phyloP scores from a whole-genome alignment of 2,113 vertebrate species.

The Antechinus flavipes region DNA sequence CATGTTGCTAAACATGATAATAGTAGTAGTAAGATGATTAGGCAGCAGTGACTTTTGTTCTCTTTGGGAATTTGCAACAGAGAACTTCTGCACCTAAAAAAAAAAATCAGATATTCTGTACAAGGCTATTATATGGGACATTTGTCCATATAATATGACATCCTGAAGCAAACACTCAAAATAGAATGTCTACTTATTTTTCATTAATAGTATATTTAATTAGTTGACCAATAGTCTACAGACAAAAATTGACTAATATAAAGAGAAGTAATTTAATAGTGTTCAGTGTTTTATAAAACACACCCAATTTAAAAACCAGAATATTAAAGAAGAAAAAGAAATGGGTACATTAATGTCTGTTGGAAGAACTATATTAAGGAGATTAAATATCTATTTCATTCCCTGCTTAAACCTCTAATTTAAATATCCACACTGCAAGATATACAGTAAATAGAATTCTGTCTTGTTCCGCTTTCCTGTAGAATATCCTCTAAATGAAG shows the following conservation, averaged over 20 bases:
- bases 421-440: background rate
- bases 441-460: background rate
- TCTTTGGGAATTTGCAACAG: background rate
- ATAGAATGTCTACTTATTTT: background rate
- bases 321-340: background rate
- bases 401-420: background rate
- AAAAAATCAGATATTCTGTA: background rate
- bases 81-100: background rate
- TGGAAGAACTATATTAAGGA: background rate
- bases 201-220: background rate
- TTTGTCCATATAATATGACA: background rate
- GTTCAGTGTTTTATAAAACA: background rate
- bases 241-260: constrained; percentile 2
- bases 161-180: background rate
- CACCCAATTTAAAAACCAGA: constrained; percentile 14
- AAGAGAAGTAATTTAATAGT: background rate
- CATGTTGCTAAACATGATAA: background rate
- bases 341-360: background rate
- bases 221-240: background rate
- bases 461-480: background rate
- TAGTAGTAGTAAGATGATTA: background rate
- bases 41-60: background rate
- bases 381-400: background rate
- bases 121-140: background rate
- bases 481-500: background rate